Conservation (phyloP, 1,140 invertebrate genomes). For the Nilaparvata lugens region DNA sequence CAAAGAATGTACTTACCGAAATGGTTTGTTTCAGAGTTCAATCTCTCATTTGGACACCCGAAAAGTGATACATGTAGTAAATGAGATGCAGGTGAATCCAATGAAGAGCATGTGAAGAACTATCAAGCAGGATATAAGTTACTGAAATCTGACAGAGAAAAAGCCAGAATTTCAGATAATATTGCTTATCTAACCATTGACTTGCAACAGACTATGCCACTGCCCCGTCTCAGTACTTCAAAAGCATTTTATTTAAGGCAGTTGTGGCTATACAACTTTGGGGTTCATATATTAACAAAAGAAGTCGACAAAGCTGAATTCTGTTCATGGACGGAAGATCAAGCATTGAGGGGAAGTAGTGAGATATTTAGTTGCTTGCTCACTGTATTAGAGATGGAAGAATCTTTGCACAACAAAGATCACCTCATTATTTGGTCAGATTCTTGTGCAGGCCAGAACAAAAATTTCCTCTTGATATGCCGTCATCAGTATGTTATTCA, state of each 20-base stretch:
- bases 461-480: conserved; percentile 11
- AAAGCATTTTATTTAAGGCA: conserved; percentile 2
- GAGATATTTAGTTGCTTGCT: background rate
- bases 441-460: conserved; percentile 1
- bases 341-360: background rate
- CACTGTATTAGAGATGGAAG: background rate
- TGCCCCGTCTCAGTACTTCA: background rate
- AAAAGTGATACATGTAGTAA: conserved; percentile 25
- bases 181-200: conserved; percentile 4
- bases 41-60: conserved; percentile 24
- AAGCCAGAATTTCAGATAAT: background rate
- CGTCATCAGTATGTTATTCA: conserved; percentile 10
- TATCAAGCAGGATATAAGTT: conserved; percentile 15
- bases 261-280: background rate
- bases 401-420: background rate
- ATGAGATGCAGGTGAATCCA: conserved; percentile 19
- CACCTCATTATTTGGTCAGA: background rate
- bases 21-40: conserved; percentile 23
- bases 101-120: conserved; percentile 19
- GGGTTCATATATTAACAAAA: conserved; percentile 2
- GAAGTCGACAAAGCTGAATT: background rate
- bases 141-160: background rate
- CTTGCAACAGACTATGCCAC: conserved; percentile 7
- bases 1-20: conserved; percentile 18
- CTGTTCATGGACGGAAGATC: conserved; percentile 2